Evolutionary conservation across 1,140 invertebrate genomes (phyloP).

Genomic region (Ruditapes philippinarum): DNA sequence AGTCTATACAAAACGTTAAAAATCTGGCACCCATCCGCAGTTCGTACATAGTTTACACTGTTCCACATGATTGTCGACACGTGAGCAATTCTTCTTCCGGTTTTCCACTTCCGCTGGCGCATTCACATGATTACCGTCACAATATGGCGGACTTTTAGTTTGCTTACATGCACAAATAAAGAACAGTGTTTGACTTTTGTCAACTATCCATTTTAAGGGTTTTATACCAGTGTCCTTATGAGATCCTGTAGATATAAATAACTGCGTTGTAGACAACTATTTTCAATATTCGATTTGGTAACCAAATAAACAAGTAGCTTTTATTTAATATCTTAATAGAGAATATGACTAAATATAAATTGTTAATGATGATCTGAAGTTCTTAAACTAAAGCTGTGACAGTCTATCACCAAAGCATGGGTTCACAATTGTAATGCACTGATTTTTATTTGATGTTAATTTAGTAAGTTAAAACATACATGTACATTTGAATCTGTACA

Average conservation of each 20-base stretch:
- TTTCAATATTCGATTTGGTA: no score
- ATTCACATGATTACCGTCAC: conserved; percentile 75
- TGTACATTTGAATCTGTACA: no score
- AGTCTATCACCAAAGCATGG: no score
- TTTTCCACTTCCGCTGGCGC: conserved; percentile 68
- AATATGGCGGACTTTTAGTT: conserved; percentile 75
- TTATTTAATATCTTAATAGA: no score
- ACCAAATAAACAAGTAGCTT: no score
- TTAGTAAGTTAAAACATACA: no score
- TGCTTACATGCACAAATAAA: conserved; percentile 78
- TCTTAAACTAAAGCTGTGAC: no score
- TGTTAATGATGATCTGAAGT: no score
- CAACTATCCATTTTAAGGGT: conserved; percentile 73
- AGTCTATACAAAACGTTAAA: no score
- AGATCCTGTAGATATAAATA: conserved; percentile 64
- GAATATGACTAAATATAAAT: no score
- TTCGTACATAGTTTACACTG: conserved; percentile 72
- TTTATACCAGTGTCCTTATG: conserved; percentile 76
- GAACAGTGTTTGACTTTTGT: conserved; percentile 69
- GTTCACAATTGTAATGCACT: no score
- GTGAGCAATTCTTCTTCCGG: conserved; percentile 69
- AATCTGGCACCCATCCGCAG: conserved; percentile 78
- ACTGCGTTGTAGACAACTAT: neutral
- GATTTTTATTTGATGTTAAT: no score
- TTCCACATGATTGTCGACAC: conserved; percentile 48